A percentile compares a stretch with the other conserved stretches of the same genome.
These are phyloP conservation scores for Odontomachus brunneus DNA, from an alignment of 1,140 invertebrate species.

Conservation along the genomic window DNA sequence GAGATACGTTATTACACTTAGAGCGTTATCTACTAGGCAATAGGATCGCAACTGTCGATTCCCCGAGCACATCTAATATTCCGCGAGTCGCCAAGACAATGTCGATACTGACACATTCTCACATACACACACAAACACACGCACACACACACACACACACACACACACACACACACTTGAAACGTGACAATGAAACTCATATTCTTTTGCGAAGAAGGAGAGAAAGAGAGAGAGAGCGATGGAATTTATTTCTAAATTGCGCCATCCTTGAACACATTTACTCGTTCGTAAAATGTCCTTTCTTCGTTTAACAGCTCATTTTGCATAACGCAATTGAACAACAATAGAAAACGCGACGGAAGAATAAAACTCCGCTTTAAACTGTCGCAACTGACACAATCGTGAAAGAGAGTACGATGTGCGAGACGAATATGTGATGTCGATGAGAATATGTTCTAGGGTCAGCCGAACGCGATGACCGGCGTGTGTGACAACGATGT, in stretches of 20 bases:
- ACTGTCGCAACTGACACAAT: too few species aligned
- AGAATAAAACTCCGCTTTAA: too few species aligned
- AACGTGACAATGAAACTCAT: background rate
- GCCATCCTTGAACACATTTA: too few species aligned
- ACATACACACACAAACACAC: background rate
- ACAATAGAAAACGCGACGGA: too few species aligned
- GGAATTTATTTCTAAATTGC: too few species aligned
- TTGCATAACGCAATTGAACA: too few species aligned
- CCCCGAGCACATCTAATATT: slow-evolving; percentile 33
- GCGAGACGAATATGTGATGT: too few species aligned
- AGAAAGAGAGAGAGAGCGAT: too few species aligned
- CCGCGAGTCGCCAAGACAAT: slow-evolving; percentile 29
- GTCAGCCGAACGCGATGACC: slow-evolving; percentile 92
- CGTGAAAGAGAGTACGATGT: too few species aligned
- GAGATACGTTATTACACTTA: slow-evolving; percentile 28
- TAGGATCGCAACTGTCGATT: slow-evolving; percentile 32
- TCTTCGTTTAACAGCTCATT: too few species aligned
- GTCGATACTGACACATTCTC: too few species aligned
- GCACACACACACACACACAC: background rate
- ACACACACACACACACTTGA: background rate
- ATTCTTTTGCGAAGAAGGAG: background rate
- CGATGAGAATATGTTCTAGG: slow-evolving; percentile 84
- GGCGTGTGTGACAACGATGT: slow-evolving; percentile 92
- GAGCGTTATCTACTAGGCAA: background rate
- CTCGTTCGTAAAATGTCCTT: too few species aligned